Evolutionary conservation across 2,888 invertebrate species (phyloP), one percentile per base, ranked within the genome.

Genomic region (Xanthorhoe designata): DNA sequence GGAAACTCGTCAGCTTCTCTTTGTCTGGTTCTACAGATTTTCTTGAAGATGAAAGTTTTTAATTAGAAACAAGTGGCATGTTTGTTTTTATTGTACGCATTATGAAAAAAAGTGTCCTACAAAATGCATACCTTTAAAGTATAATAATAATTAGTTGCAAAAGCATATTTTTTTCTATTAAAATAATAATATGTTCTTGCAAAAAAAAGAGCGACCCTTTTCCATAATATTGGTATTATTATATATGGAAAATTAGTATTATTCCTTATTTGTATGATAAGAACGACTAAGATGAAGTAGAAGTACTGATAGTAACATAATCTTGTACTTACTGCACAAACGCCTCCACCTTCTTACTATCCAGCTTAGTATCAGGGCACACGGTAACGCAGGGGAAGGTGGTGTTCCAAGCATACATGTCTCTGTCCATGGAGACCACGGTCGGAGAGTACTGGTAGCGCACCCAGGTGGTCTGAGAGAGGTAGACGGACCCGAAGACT

Each of bases 401-500:
- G 1, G 96, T 96, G 75, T 95, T 95, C 96, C 96, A 96, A 0
- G 95, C 94, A 70, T 95, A 95, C 90, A 95, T 95, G 80, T 96
- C 96, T 1, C 96, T 91, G 82, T 96, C 96, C 95, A 96, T 96
- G 18, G 96, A 96, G 38, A 96, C 95, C 5, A 96, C 96, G 50
- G 96, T 96, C 1, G 96, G 96, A 6, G 96, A 96, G 50, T 95
- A 95, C 83, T 95, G 95, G 81, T 96, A 96, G 29, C 96, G 94
- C 7, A 86, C 83, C 94, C 96, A 95, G 7, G 96, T 96, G 52
- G 94, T 88, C 66, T 88, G 86, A 24, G 96, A 95, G 47, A 95
- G 85, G 73, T 91, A 94, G 18, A 94, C 80, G 8, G 95, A 91
- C 3, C 95, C 94, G 70, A 91, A 94, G 8, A 94, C 86, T 0